Evolutionary conservation across 2,113 vertebrate genomes (phyloP), one percentile per base, ranked within the genome.

Genomic region (Heloderma charlesbogerti): DNA sequence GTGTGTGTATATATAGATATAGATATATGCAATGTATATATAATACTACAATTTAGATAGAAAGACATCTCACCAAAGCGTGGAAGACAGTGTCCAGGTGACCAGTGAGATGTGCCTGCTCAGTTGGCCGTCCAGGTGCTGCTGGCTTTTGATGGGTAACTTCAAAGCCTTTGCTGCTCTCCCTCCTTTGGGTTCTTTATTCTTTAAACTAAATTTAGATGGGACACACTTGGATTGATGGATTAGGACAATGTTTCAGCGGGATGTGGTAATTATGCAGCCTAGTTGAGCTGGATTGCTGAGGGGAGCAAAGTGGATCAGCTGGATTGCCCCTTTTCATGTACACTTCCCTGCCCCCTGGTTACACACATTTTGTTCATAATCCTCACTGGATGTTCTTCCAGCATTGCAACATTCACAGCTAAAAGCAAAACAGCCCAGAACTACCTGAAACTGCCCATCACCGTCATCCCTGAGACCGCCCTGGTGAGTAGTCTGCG

Each of bases 371-470:
- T 63, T 20, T 48, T n/a, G 40, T 37, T 48, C 5, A 45, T 84
- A 16, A 48, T 43, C 40, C 7, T 45, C 10, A 37, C 40, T 16
- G 25, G 12, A 45, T 78, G n/a, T 77, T 51, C 25, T 85, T 69
- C 4, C 84, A 91, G 90, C 40, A 2, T 63, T 3, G 90, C 78
- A 10, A 91, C 90, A 3, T 91, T 82, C 67, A 37, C 48, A 37
- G 90, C 90, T 6, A 80, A 45, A 34, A 82, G 90, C 31, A 60
- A 48, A 6, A 12, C 84, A 3, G 37, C 78, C 16, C 77, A 91
- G 48, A 91, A 91, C 40, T 91, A 91, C 77, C 77, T 91, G 66
- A 91, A 82, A 43, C 29, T 91, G 29, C 84, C 90, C 48, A 87
- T 91, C 66, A 72, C 12, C 0, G 67, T 91, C 31, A 74, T 91